phyloP scores from a whole-genome alignment of 2,113 vertebrate species.

The Mastomys natalensis region DNA sequence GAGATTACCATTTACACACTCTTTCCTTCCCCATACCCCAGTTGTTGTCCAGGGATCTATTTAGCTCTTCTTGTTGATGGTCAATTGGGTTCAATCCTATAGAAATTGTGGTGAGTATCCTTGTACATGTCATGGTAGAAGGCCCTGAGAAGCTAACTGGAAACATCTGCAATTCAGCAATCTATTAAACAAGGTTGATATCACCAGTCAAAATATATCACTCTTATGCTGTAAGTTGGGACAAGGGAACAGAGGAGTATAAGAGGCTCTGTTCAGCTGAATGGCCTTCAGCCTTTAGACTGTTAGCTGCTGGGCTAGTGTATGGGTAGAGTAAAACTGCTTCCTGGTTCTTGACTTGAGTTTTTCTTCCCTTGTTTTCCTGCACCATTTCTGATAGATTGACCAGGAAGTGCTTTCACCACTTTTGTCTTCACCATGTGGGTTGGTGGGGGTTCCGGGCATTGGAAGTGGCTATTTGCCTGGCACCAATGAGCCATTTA shows the following conservation, averaged over 20 bases:
- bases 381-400: not conserved
- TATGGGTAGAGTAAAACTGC: not conserved
- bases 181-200: not conserved
- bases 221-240: not conserved
- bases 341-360: not conserved
- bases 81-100: not conserved
- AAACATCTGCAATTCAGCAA: not conserved
- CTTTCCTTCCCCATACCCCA: not conserved
- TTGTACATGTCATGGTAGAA: not conserved
- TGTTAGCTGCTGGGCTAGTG: not conserved
- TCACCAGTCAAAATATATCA: not conserved
- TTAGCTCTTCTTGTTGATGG: not conserved
- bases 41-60: not conserved
- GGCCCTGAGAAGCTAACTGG: not conserved
- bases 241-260: not conserved
- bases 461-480: not conserved
- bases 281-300: not conserved
- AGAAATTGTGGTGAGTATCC: not conserved
- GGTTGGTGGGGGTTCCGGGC: not conserved
- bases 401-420: not conserved
- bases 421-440: not conserved
- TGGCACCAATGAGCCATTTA: not conserved
- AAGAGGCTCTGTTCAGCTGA: not conserved
- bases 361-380: not conserved
- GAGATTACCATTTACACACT: not conserved